phyloP scores from a whole-genome alignment of 37 sponge, comb jelly and placozoan genomes.

The Chondrilla cf. caribensis region DNA sequence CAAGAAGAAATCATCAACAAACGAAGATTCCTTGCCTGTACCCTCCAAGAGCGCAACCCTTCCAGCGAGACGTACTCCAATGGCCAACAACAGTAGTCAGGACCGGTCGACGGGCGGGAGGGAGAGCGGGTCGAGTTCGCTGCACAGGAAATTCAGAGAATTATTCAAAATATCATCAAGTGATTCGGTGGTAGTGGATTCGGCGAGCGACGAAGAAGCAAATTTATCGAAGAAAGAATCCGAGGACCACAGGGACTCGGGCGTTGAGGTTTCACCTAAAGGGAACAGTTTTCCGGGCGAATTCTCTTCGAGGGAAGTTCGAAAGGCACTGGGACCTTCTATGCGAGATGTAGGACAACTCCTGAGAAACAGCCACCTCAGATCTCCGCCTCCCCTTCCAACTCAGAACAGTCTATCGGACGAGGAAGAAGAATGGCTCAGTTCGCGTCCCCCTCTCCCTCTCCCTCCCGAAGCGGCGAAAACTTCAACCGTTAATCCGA shows the following conservation, averaged over 20 bases:
- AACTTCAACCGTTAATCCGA: neutral
- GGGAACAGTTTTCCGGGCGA: neutral
- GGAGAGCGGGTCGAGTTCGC: neutral
- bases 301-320: constrained; percentile 58
- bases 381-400: neutral
- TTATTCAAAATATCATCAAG: constrained; percentile 15
- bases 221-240: neutral
- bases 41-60: neutral
- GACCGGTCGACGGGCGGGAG: neutral
- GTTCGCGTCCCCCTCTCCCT: constrained; percentile 46
- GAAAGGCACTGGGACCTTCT: constrained; percentile 75
- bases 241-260: neutral
- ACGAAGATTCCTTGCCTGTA: neutral
- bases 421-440: constrained; percentile 51
- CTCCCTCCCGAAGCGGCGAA: constrained; percentile 24
- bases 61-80: neutral
- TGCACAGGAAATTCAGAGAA: neutral
- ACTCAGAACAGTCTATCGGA: constrained; percentile 33
- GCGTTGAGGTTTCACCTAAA: neutral
- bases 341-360: constrained; percentile 73
- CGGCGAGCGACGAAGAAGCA: constrained; percentile 3
- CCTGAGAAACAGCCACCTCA: neutral
- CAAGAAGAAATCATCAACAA: neutral
- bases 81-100: neutral
- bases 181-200: constrained; percentile 17